Evolutionary conservation across 1,140 invertebrate genomes (phyloP).

Genomic region (Diabrotica virgifera): DNA sequence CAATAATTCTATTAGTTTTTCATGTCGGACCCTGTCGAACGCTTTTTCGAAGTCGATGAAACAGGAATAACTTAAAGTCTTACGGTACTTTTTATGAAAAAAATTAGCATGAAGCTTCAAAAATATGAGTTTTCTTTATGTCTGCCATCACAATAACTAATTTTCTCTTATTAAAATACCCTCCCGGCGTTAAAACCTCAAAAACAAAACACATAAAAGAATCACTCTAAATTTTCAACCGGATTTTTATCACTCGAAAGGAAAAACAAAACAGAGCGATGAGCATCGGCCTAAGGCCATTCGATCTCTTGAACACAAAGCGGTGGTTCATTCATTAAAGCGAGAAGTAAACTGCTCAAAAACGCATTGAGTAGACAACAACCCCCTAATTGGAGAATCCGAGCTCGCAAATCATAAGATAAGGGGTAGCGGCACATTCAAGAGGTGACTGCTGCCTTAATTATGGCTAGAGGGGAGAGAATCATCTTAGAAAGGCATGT

Average conservation of each 20-base stretch:
- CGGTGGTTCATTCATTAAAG: constrained; percentile 32
- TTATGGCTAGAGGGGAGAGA: constrained; percentile 25
- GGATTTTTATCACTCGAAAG: not conserved
- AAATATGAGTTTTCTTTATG: no score
- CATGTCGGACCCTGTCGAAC: no score
- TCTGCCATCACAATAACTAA: no score
- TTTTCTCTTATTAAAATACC: no score
- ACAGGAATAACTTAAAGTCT: no score
- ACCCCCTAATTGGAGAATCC: constrained; percentile 31
- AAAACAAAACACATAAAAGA: not conserved
- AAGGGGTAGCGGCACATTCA: constrained; percentile 15
- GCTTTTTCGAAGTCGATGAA: no score
- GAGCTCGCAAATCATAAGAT: constrained; percentile 24
- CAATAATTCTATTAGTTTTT: no score
- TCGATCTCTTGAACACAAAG: constrained; percentile 13
- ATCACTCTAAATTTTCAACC: not conserved
- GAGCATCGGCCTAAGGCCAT: not conserved
- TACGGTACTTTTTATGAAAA: no score
- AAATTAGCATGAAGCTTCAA: no score
- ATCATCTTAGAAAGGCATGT: not conserved
- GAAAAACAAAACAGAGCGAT: not conserved
- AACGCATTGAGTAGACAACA: constrained; percentile 33
- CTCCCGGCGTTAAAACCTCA: not conserved
- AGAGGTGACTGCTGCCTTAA: constrained; percentile 25
- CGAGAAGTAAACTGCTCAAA: constrained; percentile 26